These are phyloP conservation scores for Holacanthus passer DNA, from an alignment of 2,113 vertebrate species.

Conservation along the genomic window DNA sequence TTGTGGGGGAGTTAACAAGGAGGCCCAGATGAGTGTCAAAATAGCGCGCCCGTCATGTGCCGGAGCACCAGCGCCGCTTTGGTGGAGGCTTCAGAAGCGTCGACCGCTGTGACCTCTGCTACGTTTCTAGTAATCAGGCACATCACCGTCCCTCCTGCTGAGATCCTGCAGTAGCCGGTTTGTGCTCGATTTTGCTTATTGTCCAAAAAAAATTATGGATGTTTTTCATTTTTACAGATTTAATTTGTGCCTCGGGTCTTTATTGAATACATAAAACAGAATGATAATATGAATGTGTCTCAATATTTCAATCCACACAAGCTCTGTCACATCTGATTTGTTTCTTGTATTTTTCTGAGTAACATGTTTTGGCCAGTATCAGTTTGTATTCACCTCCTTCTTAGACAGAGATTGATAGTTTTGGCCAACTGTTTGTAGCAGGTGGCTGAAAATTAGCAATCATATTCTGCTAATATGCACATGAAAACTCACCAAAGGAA, in stretches of 20 bases:
- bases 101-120: constrained; percentile 52
- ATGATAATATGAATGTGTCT: not conserved
- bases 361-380: not conserved
- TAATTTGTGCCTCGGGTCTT: not conserved
- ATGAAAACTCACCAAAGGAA: not conserved
- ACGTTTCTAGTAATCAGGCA: constrained; percentile 67
- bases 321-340: constrained; percentile 3
- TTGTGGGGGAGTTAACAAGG: constrained; percentile 79
- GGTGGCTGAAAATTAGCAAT: constrained; percentile 27
- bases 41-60: constrained; percentile 70
- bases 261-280: not conserved
- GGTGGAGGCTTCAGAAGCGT: constrained; percentile 40
- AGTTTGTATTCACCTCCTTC: constrained; percentile 1
- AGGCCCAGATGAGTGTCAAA: constrained; percentile 80
- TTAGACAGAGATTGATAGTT: constrained; percentile 12
- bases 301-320: not conserved
- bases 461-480: constrained; percentile 8
- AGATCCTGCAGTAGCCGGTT: constrained; percentile 11
- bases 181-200: constrained; percentile 20
- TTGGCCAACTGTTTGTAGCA: constrained; percentile 19
- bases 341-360: not conserved
- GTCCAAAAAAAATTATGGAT: constrained; percentile 16
- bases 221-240: not conserved
- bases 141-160: constrained; percentile 14
- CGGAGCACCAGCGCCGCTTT: constrained; percentile 41